Evolutionary conservation across 1,140 invertebrate species (phyloP).

Genomic region (Pantala flavescens): DNA sequence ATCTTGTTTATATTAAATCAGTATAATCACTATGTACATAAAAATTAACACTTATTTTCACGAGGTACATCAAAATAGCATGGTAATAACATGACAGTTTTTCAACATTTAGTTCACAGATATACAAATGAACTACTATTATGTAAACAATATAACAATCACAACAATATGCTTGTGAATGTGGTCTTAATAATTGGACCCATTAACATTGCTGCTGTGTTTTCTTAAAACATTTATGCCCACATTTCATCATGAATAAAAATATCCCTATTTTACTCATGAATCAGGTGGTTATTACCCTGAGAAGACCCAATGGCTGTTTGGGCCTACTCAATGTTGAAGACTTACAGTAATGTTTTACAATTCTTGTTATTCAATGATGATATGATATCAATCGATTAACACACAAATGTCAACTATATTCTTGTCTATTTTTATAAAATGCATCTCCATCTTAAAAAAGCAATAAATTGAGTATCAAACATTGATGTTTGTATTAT

Average conservation of each 20-base stretch:
- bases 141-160: background rate
- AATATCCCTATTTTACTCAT: background rate
- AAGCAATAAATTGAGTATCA: background rate
- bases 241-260: background rate
- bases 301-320: background rate
- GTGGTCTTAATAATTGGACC: background rate
- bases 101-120: too few species aligned
- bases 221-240: background rate
- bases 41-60: too few species aligned
- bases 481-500: background rate
- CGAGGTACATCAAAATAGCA: too few species aligned
- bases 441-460: background rate
- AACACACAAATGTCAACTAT: background rate
- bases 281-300: background rate
- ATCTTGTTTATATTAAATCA: too few species aligned
- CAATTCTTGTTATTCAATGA: background rate
- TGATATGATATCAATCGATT: background rate
- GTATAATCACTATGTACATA: too few species aligned
- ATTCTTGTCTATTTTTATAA: background rate
- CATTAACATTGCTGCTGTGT: background rate
- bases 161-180: background rate
- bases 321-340: background rate
- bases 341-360: background rate
- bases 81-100: too few species aligned
- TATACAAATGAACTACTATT: too few species aligned